phyloP scores from a whole-genome alignment of 2,888 invertebrate species.

The Anticlea derivata region DNA sequence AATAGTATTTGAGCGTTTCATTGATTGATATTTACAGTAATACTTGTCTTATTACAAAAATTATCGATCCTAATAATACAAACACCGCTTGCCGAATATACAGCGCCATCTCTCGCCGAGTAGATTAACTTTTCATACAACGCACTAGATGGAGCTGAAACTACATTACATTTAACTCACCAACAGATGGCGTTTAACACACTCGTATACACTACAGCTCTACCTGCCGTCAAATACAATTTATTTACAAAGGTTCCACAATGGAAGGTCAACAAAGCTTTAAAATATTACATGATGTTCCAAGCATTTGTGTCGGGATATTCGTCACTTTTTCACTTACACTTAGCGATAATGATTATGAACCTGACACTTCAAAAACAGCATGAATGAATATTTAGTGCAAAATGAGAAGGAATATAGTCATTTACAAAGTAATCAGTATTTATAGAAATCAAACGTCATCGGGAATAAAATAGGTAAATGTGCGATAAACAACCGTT shows the following conservation, averaged over 20 bases:
- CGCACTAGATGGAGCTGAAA: conserved; percentile 31
- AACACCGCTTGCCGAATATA: conserved; percentile 37
- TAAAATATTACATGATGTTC: conserved; percentile 30
- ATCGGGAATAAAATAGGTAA: too few species aligned
- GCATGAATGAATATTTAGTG: background rate
- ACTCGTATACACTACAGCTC: conserved; percentile 42
- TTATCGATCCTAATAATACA: conserved; percentile 20
- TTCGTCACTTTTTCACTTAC: conserved; percentile 28
- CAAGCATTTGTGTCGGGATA: conserved; percentile 31
- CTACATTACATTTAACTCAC: conserved; percentile 31
- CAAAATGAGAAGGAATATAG: background rate
- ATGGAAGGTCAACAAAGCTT: conserved; percentile 36
- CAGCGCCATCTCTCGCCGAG: conserved; percentile 39
- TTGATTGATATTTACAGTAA: conserved; percentile 37
- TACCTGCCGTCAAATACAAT: conserved; percentile 39
- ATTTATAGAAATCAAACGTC: too few species aligned
- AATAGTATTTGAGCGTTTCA: conserved; percentile 24
- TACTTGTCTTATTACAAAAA: too few species aligned
- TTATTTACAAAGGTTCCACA: conserved; percentile 37
- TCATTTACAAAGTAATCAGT: too few species aligned
- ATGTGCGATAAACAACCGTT: too few species aligned
- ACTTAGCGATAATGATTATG: background rate
- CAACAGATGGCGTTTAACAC: conserved; percentile 41
- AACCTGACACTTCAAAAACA: background rate
- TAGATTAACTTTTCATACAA: conserved; percentile 26